Evolutionary conservation across 2,113 vertebrate species (phyloP).

Genomic region (Lepisosteus osseus): DNA sequence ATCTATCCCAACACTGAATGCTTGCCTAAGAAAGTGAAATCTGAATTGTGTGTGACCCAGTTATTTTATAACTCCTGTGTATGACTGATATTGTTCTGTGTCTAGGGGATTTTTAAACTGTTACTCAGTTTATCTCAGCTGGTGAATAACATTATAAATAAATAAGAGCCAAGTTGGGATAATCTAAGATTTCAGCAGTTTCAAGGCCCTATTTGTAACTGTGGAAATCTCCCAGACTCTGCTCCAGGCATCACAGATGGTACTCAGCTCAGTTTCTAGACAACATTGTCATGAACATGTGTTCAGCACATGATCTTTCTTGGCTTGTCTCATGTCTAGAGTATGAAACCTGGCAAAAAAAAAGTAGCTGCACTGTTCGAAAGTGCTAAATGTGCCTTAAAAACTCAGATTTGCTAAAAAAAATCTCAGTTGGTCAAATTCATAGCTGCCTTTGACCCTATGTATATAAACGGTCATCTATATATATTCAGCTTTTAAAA

Average conservation of each 20-base stretch:
- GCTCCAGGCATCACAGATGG: conserved; percentile 68
- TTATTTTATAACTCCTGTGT: conserved; percentile 12
- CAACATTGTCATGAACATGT: conserved; percentile 51
- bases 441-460: no score
- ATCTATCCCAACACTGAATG: no score
- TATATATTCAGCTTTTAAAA: no score
- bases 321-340: conserved; percentile 10
- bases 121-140: background rate
- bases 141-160: background rate
- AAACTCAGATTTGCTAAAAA: no score
- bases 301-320: conserved; percentile 53
- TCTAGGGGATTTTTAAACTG: background rate
- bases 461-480: no score
- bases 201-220: conserved; percentile 63
- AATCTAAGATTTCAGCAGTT: conserved; percentile 43
- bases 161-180: conserved; percentile 7
- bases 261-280: conserved; percentile 33
- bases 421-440: no score
- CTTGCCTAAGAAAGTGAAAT: conserved; percentile 4
- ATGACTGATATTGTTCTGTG: conserved; percentile 3
- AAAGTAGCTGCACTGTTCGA: no score
- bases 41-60: conserved; percentile 14
- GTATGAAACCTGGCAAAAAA: no score
- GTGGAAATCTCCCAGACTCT: conserved; percentile 58
- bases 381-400: no score